Base-by-base conservation (phyloP, 2,888 invertebrate species). In the Dryocosmus kuriphilus region DNA sequence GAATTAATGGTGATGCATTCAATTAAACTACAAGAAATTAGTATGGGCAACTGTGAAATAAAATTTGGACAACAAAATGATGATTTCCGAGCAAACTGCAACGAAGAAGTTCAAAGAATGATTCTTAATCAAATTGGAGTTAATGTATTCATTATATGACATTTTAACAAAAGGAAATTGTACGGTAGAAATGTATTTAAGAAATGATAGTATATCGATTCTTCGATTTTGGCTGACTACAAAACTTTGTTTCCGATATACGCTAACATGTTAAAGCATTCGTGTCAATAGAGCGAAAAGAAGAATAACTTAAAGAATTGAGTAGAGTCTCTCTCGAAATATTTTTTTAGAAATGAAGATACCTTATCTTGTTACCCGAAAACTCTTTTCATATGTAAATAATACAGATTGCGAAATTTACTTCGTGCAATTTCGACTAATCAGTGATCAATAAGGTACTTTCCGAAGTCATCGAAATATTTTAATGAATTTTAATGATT, bases 401-500 rank as follows among this genome's bases (percentile, higher is more conserved):
- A 71, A 51, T 30, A 46, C 46, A 19, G 51, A 71, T 71, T 71
- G 11, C 27, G 71, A 51, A 46, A 71, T 30, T 4, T 71, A 22
- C 41, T 60, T n/a, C 11, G 9, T 78, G 57, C 65, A 11, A 24
- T 24, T 2, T 11, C 41, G 14, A 19, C 71, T 67, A 0, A 57
- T 74, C 60, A 51, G 74, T 41, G 5, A 76, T 75, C 7, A 60
- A 57, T 57, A 24, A 14, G 24, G 14, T 24, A 57, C 11, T 57
- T 0, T 6, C 24, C 6, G 5, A 24, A 57, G 9, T 24, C 9
- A 24, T 11, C 14, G 24, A 57, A 14, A 57, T 57, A 24, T 14
- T 24, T 57, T 24, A 57, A 24, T 24, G 14, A 24, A 24, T 57
- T 57, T 51, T 51, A 51, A 2, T 51, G 7, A 8, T n/a, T 51